Evolutionary conservation across 2,888 invertebrate genomes (phyloP).

Genomic region (Drepana falcataria): DNA sequence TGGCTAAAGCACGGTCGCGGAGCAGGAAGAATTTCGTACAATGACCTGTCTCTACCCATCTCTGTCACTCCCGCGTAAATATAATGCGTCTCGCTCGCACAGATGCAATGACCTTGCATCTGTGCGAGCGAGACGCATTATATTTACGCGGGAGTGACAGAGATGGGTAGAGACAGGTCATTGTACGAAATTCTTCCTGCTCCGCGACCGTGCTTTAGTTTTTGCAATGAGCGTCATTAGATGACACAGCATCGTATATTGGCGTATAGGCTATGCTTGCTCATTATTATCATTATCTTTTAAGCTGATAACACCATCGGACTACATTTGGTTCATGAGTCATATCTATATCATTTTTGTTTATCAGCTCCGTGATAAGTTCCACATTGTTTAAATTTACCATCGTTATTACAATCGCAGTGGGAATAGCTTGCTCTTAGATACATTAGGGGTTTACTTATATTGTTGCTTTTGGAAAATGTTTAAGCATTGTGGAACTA

Average conservation of each 20-base stretch:
- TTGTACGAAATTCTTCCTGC: too few relatives aligned
- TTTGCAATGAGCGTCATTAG: background rate
- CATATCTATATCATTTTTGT: constrained; percentile 14
- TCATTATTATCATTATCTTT: background rate
- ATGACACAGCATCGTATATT: background rate
- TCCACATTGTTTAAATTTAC: constrained; percentile 48
- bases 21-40: too few relatives aligned
- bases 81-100: too few relatives aligned
- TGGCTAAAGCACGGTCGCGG: too few relatives aligned
- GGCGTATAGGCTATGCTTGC: background rate
- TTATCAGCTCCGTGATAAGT: constrained; percentile 16
- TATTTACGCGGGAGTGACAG: too few relatives aligned
- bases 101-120: too few relatives aligned
- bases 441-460: constrained; percentile 11
- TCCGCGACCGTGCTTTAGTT: too few relatives aligned
- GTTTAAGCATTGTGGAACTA: constrained; percentile 32
- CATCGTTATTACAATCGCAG: constrained; percentile 35
- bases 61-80: too few relatives aligned
- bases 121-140: too few relatives aligned
- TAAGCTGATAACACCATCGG: background rate
- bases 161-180: too few relatives aligned
- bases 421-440: constrained; percentile 33
- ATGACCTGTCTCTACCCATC: too few relatives aligned
- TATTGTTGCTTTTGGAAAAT: background rate
- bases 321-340: constrained; percentile 4